Conservation (phyloP, 1,140 invertebrate genomes). For the Brachionus rotundiformis region DNA sequence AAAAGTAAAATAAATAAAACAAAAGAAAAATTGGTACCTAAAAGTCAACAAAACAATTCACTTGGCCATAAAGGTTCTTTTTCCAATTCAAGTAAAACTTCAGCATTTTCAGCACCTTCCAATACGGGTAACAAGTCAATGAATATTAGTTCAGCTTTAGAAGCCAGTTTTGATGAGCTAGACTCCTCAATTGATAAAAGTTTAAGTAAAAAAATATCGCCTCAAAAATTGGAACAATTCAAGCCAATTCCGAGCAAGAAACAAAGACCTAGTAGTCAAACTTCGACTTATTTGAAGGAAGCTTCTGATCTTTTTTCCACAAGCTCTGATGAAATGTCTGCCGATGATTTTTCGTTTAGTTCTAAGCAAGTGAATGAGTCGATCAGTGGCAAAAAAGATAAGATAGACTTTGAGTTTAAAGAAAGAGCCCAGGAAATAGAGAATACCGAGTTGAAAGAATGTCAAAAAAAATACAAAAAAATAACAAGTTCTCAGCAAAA, state of each 20-base stretch:
- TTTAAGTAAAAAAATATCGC: conserved; percentile 10
- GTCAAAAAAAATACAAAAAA: conserved; percentile 38
- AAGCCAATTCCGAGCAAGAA: background rate
- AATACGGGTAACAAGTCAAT: conserved; percentile 17
- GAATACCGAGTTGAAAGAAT: background rate
- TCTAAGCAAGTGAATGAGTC: background rate
- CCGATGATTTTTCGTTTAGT: conserved; percentile 19
- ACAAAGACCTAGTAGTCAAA: conserved; percentile 30
- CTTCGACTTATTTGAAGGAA: background rate
- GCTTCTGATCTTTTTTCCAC: conserved; percentile 2
- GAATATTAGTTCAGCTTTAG: background rate
- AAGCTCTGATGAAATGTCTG: conserved; percentile 16
- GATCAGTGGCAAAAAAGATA: background rate
- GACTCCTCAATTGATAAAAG: background rate
- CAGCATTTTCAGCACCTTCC: background rate
- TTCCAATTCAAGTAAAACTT: background rate
- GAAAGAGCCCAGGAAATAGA: conserved; percentile 37
- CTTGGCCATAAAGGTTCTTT: background rate
- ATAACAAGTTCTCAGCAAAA: conserved; percentile 37
- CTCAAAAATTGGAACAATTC: conserved; percentile 12
- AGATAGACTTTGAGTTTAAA: conserved; percentile 37
- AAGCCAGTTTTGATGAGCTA: conserved; percentile 12
- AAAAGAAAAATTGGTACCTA: background rate
- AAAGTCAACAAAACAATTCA: conserved; percentile 19
- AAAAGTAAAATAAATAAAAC: conserved; percentile 37